Conservation (phyloP, 2,888 invertebrate species). For the Melanotus villosus region DNA sequence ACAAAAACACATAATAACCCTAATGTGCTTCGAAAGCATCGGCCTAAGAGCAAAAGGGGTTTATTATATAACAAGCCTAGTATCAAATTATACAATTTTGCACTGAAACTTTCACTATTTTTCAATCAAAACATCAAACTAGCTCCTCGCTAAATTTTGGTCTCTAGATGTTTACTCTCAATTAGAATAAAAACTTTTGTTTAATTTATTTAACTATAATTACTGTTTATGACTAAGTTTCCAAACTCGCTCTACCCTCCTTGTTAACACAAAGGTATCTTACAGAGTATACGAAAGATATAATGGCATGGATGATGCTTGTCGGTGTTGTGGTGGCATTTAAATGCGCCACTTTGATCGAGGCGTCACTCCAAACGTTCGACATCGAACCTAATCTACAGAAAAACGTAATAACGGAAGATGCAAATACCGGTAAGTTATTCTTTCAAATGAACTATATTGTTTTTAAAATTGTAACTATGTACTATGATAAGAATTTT, state of each 20-base stretch:
- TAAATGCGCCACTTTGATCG: constrained; percentile 50
- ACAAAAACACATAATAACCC: too few species aligned
- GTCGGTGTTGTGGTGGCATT: constrained; percentile 52
- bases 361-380: constrained; percentile 39
- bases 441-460: neutral
- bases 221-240: constrained; percentile 25
- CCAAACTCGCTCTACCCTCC: constrained; percentile 31
- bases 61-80: too few species aligned
- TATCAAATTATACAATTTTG: too few species aligned
- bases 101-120: too few species aligned
- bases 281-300: constrained; percentile 42
- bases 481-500: too few species aligned
- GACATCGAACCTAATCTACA: constrained; percentile 42
- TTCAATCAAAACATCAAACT: too few species aligned
- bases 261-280: constrained; percentile 35
- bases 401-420: constrained; percentile 39
- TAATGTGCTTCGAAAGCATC: too few species aligned
- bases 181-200: neutral
- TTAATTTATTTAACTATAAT: constrained; percentile 1
- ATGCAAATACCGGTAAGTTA: constrained; percentile 47
- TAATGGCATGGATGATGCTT: constrained; percentile 56
- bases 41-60: too few species aligned
- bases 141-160: too few species aligned
- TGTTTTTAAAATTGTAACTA: too few species aligned
- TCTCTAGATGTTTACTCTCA: too few species aligned